Evolutionary conservation across 1,140 invertebrate genomes (phyloP).

Genomic region (Polypedilum vanderplanki): DNA sequence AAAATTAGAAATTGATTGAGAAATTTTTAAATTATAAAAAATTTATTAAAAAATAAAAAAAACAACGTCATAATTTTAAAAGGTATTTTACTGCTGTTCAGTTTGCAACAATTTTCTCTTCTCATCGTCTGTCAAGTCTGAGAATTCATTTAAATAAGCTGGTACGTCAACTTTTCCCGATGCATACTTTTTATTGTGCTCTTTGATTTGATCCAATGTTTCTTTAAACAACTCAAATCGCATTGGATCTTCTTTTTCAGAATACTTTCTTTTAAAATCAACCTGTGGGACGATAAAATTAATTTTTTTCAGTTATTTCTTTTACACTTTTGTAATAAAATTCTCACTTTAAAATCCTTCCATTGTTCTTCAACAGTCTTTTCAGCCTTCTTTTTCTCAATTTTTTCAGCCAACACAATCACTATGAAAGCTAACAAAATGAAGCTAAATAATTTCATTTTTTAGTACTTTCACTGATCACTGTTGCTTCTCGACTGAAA

Average conservation of each 20-base stretch:
- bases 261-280: slow-evolving; percentile 22
- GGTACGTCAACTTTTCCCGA: neutral
- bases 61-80: no score
- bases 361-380: neutral
- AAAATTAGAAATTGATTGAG: no score
- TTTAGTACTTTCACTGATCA: slow-evolving; percentile 7
- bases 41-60: no score
- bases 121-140: neutral
- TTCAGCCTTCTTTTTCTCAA: neutral
- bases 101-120: neutral
- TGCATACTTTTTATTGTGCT: slow-evolving; percentile 9
- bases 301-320: neutral
- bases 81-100: no score
- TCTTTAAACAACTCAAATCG: slow-evolving; percentile 12
- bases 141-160: neutral
- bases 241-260: neutral
- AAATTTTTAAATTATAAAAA: no score
- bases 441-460: neutral
- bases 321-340: neutral
- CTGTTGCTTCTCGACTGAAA: neutral
- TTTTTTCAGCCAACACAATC: neutral
- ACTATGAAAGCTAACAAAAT: neutral
- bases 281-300: neutral
- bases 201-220: slow-evolving; percentile 16
- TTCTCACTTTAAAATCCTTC: neutral